Evolutionary conservation across 2,888 invertebrate species (phyloP).

Genomic region (Margaritifera margaritifera): DNA sequence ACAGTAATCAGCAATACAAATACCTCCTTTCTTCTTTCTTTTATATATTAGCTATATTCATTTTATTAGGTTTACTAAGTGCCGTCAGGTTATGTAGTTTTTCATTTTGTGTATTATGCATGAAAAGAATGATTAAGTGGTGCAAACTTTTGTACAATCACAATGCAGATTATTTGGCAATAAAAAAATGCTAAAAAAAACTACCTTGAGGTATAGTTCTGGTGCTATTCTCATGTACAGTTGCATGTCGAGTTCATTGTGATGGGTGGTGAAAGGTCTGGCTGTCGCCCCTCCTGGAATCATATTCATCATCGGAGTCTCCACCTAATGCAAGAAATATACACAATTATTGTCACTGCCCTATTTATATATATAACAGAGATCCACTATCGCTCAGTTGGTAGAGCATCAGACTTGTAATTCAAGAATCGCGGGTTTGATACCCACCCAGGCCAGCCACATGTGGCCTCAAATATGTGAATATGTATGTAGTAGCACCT

Average conservation of each 20-base stretch:
- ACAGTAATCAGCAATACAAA: no score
- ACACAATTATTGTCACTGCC: no score
- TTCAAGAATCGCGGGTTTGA: no score
- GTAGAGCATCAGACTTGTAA: no score
- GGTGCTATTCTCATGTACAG: constrained; percentile 98
- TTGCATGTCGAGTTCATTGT: constrained; percentile 98
- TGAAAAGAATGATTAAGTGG: neutral
- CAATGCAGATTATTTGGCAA: neutral
- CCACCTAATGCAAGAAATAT: constrained; percentile 76
- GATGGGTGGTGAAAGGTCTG: constrained; percentile 98
- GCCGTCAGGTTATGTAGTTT: neutral
- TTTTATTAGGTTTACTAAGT: no score
- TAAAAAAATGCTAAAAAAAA: neutral
- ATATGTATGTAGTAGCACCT: no score
- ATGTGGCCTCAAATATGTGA: no score
- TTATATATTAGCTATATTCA: no score
- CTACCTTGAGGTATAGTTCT: constrained; percentile 93
- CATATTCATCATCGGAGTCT: constrained; percentile 99
- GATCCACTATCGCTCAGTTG: no score
- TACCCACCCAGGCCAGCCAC: no score
- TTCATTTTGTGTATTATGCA: neutral
- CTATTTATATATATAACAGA: no score
- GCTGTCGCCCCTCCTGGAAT: constrained; percentile 99
- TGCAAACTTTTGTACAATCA: neutral
- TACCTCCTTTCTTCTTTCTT: no score